Conservation (phyloP, 2,888 invertebrate species). For the Bimastos eiseni region DNA sequence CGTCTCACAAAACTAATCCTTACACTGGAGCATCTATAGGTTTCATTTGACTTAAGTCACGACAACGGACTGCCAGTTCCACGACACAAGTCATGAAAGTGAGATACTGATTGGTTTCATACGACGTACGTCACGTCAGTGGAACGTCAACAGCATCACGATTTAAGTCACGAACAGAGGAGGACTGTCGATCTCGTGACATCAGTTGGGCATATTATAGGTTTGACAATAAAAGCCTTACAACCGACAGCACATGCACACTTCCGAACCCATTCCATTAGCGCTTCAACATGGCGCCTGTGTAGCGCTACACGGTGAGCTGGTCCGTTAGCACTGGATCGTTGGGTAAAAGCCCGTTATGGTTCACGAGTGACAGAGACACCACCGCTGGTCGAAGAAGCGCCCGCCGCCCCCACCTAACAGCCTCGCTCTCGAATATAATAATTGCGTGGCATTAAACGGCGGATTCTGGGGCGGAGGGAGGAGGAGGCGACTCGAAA, state of each 20-base stretch:
- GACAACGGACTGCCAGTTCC: background rate
- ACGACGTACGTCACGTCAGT: background rate
- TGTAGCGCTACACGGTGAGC: background rate
- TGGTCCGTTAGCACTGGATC: background rate
- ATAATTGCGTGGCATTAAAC: constrained; percentile 2
- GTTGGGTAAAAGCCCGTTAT: background rate
- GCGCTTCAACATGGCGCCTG: background rate
- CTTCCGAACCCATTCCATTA: background rate
- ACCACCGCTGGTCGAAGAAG: background rate
- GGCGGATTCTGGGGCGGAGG: background rate
- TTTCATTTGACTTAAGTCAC: background rate
- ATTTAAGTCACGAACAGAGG: background rate
- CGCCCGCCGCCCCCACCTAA: too few species aligned
- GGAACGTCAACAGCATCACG: background rate
- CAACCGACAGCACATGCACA: background rate
- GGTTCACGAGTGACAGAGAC: background rate
- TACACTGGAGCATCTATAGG: background rate
- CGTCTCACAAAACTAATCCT: background rate
- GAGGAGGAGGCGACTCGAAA: background rate
- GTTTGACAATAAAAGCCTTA: background rate
- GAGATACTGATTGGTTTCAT: background rate
- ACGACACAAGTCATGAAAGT: background rate
- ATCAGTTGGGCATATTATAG: too few species aligned
- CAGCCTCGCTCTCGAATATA: background rate
- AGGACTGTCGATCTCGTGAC: background rate